A percentile compares a stretch with the other conserved stretches of the same genome.
Conservation (phyloP, 2,888 invertebrate species). For the Limnephilus auricula region DNA sequence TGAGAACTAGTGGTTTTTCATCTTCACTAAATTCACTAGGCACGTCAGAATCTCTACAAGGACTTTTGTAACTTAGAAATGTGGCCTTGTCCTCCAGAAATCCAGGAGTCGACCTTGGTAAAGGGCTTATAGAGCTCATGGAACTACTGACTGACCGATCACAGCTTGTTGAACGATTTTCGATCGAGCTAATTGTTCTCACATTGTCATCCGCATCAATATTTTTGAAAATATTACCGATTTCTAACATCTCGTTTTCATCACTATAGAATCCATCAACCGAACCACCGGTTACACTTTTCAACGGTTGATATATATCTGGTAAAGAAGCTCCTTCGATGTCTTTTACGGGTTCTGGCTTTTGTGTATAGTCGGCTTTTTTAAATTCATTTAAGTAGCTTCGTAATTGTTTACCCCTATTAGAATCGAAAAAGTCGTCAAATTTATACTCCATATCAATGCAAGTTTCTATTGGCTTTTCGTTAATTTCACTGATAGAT, state of each 20-base stretch:
- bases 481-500: background rate
- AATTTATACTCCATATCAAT: constrained; percentile 57
- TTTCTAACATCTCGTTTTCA: constrained; percentile 44
- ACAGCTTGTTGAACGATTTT: constrained; percentile 63
- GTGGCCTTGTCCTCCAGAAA: constrained; percentile 57
- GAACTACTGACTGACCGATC: constrained; percentile 65
- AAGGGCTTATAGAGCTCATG: constrained; percentile 64
- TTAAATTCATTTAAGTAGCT: constrained; percentile 66
- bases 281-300: constrained; percentile 46
- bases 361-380: constrained; percentile 66
- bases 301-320: constrained; percentile 39
- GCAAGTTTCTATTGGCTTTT: constrained; percentile 6
- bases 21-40: constrained; percentile 77
- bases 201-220: constrained; percentile 60
- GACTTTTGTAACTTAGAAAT: constrained; percentile 70
- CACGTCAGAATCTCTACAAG: constrained; percentile 71
- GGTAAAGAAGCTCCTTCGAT: constrained; percentile 17
- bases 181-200: constrained; percentile 57
- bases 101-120: constrained; percentile 51
- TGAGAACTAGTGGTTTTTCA: constrained; percentile 76
- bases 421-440: constrained; percentile 65
- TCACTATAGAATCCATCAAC: constrained; percentile 51
- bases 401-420: constrained; percentile 63
- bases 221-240: constrained; percentile 38
- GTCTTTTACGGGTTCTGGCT: constrained; percentile 59